Conservation (phyloP, 2,797 vertebrate species). For the Intellagama lesueurii region DNA sequence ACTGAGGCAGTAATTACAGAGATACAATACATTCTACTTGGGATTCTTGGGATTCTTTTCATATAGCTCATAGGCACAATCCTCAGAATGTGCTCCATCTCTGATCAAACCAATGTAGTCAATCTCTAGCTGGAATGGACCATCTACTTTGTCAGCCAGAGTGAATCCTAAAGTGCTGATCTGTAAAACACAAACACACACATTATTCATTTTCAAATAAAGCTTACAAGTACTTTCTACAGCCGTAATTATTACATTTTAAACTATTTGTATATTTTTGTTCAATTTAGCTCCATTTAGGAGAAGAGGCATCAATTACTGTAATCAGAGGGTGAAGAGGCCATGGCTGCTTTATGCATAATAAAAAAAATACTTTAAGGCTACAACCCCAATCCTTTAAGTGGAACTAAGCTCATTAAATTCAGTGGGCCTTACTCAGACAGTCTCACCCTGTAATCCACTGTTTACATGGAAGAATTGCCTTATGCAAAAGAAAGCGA, state of each 20-base stretch:
- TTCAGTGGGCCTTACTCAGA: background rate
- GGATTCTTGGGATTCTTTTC: conserved; percentile 80
- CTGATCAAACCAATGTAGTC: conserved; percentile 90
- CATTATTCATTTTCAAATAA: background rate
- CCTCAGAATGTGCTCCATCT: conserved; percentile 89
- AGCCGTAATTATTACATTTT: too few relatives aligned
- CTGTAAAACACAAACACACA: conserved; percentile 74
- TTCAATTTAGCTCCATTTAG: background rate
- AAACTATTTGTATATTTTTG: too few relatives aligned
- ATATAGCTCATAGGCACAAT: conserved; percentile 92
- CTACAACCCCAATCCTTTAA: background rate
- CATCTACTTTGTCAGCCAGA: conserved; percentile 90
- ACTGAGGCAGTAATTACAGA: background rate
- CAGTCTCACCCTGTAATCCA: background rate
- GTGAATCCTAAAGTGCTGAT: conserved; percentile 91
- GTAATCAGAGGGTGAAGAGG: background rate
- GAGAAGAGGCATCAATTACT: background rate
- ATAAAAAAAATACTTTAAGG: background rate
- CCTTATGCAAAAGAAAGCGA: background rate
- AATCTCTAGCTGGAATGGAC: conserved; percentile 93
- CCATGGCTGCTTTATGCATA: background rate
- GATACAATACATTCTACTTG: conserved; percentile 43
- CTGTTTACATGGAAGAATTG: background rate
- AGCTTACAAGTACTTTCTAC: too few relatives aligned
- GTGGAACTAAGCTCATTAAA: background rate